phyloP scores from a whole-genome alignment of 2,888 invertebrate species.

The Tachina grossa region DNA sequence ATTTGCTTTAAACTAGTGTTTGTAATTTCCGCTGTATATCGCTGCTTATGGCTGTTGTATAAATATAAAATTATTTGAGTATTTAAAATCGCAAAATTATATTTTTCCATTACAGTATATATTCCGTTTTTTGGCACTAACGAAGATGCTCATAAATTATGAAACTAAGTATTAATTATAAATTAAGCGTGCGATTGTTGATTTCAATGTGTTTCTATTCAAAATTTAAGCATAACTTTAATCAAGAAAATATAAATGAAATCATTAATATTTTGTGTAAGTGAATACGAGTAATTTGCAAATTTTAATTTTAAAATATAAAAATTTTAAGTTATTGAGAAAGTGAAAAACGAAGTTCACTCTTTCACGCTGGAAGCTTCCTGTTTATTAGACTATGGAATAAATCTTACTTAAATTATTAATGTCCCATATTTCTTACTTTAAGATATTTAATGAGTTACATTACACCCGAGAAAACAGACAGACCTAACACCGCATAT shows the following conservation, averaged over 20 bases:
- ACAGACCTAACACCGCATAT: too few species aligned
- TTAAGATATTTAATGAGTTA: too few species aligned
- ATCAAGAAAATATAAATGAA: not conserved
- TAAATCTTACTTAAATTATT: too few species aligned
- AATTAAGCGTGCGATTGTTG: conserved; percentile 31
- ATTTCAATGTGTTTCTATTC: not conserved
- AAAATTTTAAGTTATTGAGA: too few species aligned
- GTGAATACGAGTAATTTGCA: not conserved
- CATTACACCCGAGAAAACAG: too few species aligned
- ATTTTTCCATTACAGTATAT: not conserved
- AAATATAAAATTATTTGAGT: conserved; percentile 1
- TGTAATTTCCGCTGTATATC: not conserved
- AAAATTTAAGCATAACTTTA: not conserved
- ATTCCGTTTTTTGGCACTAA: conserved; percentile 35
- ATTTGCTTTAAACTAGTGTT: not conserved
- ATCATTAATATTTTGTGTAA: not conserved
- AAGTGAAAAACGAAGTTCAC: too few species aligned
- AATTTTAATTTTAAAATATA: too few species aligned
- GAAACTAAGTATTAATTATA: conserved; percentile 47
- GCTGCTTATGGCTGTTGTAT: not conserved
- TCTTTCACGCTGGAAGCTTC: too few species aligned
- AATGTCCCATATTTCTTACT: too few species aligned
- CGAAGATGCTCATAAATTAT: conserved; percentile 39
- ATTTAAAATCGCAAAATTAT: conserved; percentile 23
- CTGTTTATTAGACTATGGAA: too few species aligned